Evolutionary conservation across 1,140 invertebrate genomes (phyloP).

Genomic region (Metaphire vulgaris): DNA sequence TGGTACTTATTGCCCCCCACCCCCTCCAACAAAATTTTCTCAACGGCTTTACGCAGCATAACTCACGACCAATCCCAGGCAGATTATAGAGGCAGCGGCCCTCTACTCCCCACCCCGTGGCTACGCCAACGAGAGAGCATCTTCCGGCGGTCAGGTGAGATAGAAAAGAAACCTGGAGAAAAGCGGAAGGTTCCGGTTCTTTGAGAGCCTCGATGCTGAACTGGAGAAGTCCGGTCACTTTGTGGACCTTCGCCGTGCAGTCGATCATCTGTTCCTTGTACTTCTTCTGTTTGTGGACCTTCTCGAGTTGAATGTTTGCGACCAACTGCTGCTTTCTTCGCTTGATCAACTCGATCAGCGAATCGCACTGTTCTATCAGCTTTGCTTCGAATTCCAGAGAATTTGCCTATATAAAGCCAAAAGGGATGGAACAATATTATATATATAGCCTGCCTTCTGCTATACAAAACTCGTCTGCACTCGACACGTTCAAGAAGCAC

Average conservation of each 20-base stretch:
- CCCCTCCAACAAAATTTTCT: no score
- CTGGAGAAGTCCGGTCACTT: slow-evolving; percentile 88
- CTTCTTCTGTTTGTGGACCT: slow-evolving; percentile 60
- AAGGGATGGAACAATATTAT: no score
- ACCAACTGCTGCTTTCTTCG: slow-evolving; percentile 73
- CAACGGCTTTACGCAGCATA: no score
- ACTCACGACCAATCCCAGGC: no score
- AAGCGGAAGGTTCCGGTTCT: slow-evolving; percentile 90
- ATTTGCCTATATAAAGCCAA: slow-evolving; percentile 70
- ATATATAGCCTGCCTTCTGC: no score
- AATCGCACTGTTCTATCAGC: slow-evolving; percentile 76
- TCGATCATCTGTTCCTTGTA: slow-evolving; percentile 75
- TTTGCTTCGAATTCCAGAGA: slow-evolving; percentile 73
- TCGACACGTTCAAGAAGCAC: no score
- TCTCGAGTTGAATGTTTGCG: slow-evolving; percentile 71
- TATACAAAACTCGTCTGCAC: no score
- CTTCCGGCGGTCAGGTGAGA: no score
- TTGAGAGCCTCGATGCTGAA: slow-evolving; percentile 98
- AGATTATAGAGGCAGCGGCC: no score
- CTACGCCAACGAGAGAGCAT: no score
- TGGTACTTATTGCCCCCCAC: no score
- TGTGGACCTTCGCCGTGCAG: slow-evolving; percentile 75
- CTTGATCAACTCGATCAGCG: slow-evolving; percentile 77
- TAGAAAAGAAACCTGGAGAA: slow-evolving; percentile 72
- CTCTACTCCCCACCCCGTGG: no score